Base-by-base conservation (phyloP, 2,797 vertebrate species). In the Enteromius argenteus region DNA sequence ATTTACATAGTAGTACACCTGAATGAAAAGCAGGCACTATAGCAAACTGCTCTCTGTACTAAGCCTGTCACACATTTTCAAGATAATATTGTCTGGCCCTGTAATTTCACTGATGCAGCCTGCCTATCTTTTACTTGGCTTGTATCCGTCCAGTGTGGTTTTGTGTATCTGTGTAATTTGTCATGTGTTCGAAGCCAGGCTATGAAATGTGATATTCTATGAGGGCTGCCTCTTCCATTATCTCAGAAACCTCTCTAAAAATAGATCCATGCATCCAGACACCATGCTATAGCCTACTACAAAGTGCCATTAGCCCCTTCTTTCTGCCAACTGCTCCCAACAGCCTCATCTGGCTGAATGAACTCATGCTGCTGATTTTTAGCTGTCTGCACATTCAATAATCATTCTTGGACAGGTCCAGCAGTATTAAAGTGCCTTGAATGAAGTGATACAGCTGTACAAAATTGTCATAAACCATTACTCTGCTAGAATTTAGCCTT, bases 1-100 rank as follows among this genome's bases (percentile, higher is more conserved):
- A 83, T 83, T 83, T 83, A 77, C 81, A 77, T 83, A 83, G 81
- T 83, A 75, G 81, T 83, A 83, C 72, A 77, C 81, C 72, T 68
- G 73, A 83, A 68, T 83, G 72, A 76, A 83, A 83, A 76, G 73
- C 64, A 83, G 81, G 73, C 81, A 76, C 73, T 58, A 83, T 44
- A 76, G 32, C 73, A 68, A 67, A 68, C 81, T 83, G 60, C 60
- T 56, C 56, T 51, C 72, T 42, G n/a, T 66, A 27, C 72, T 30
- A 53, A 68, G 37, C n/a, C 35, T 23, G 62, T 76, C 81, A 68
- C 73, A 83, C 62, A 56, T 83, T 68, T 68, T 75, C 23, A 44
- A 77, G 81, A 77, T 83, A 68, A 42, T 68, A 68, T 77, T 83
- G 73, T 83, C 81, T 42, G 19, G 32, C 17, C n/a, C 46, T 39